Evolutionary conservation across 37 sponge, comb jelly and placozoan genomes (phyloP).

Genomic region (Ephydatia muelleri): DNA sequence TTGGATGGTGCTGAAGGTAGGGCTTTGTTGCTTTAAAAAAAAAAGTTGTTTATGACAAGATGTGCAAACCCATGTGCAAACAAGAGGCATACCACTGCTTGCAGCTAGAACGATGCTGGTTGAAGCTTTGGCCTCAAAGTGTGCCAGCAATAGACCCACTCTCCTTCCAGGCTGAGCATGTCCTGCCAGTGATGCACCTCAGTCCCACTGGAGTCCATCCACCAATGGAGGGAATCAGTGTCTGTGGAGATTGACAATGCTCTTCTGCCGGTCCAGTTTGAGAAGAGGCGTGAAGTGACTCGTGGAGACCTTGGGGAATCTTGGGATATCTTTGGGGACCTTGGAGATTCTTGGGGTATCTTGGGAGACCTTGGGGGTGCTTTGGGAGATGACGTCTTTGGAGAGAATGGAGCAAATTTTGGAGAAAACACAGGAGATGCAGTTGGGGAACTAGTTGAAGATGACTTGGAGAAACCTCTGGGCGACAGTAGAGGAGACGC

Average conservation of each 20-base stretch:
- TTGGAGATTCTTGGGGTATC: neutral
- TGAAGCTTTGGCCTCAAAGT: constrained; percentile 36
- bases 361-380: too few species aligned
- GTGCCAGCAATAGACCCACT: constrained; percentile 80
- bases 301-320: neutral
- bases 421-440: neutral
- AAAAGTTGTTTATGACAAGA: too few species aligned
- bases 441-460: too few species aligned
- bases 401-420: neutral
- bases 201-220: constrained; percentile 32
- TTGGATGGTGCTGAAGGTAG: too few species aligned
- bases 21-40: too few species aligned
- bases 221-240: constrained; percentile 31
- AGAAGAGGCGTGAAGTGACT: neutral
- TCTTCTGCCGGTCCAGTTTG: neutral
- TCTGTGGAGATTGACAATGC: neutral
- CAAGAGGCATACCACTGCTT: too few species aligned
- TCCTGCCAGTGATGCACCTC: constrained; percentile 61
- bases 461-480: neutral
- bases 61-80: too few species aligned
- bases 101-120: constrained; percentile 17
- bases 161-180: constrained; percentile 46
- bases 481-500: neutral
- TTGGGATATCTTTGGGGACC: neutral
- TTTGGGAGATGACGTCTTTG: neutral